Conservation (phyloP, 2,888 invertebrate species). For the Lepidocyrtinus sp. region DNA sequence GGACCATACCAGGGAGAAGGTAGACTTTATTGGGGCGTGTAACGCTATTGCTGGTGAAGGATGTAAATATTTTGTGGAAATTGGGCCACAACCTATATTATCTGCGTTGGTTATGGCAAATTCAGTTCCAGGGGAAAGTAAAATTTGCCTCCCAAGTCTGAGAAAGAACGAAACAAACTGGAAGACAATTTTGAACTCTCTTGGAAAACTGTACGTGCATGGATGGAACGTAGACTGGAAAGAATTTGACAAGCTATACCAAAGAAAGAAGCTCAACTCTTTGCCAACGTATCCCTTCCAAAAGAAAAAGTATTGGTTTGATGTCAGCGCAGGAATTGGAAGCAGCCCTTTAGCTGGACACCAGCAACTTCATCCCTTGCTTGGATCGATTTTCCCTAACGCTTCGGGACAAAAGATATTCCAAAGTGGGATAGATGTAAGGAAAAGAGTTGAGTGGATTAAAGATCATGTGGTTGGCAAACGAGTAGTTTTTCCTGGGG, state of each 20-base stretch:
- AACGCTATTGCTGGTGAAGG: constrained; percentile 33
- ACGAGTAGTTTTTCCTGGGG: constrained; percentile 61
- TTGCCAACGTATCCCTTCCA: constrained; percentile 64
- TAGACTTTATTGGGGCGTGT: constrained; percentile 49
- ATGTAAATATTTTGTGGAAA: constrained; percentile 56
- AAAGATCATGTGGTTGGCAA: constrained; percentile 58
- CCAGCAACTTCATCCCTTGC: constrained; percentile 55
- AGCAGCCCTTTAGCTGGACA: constrained; percentile 35
- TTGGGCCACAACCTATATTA: constrained; percentile 62
- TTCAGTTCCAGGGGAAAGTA: constrained; percentile 16
- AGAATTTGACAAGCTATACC: constrained; percentile 21
- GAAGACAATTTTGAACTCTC: constrained; percentile 16
- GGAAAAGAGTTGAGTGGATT: constrained; percentile 40
- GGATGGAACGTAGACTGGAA: constrained; percentile 34
- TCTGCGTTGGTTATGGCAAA: constrained; percentile 49
- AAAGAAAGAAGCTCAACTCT: constrained; percentile 8
- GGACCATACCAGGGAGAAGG: constrained; percentile 48
- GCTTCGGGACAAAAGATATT: constrained; percentile 51
- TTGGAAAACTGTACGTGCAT: constrained; percentile 29
- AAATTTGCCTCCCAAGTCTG: constrained; percentile 31
- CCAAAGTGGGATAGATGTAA: constrained; percentile 51
- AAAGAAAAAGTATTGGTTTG: constrained; percentile 48
- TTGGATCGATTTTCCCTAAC: constrained; percentile 56
- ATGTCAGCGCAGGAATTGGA: constrained; percentile 31
- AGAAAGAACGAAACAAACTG: not conserved